These are phyloP conservation scores for Patiria pectinifera DNA, from an alignment of 53 echinoderm and acorn worm genomes.

Conservation along the genomic window DNA sequence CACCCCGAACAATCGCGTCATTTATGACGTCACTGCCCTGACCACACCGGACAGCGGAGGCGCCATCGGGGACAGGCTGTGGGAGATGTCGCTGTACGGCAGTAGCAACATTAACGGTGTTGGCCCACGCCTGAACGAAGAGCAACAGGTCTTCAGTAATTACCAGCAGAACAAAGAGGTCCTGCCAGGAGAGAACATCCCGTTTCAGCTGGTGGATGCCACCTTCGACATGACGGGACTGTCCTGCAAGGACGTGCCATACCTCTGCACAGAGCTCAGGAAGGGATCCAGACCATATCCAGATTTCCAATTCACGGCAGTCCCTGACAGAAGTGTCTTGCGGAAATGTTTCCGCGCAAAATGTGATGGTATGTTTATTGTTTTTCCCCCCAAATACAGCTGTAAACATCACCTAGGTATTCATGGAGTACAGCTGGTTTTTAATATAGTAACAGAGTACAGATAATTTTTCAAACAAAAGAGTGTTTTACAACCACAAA, in stretches of 20 bases:
- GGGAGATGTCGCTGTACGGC: conserved; percentile 83
- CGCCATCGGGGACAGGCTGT: conserved; percentile 74
- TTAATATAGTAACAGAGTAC: too few species aligned
- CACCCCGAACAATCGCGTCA: conserved; percentile 68
- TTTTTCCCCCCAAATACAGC: too few species aligned
- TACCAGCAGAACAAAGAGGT: conserved; percentile 82
- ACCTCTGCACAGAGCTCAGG: conserved; percentile 75
- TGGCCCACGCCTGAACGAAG: conserved; percentile 74
- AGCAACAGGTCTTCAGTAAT: conserved; percentile 55
- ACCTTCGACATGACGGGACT: conserved; percentile 88
- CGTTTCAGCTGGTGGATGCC: conserved; percentile 81
- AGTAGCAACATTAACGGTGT: conserved; percentile 75
- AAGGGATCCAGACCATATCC: conserved; percentile 76
- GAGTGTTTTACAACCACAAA: too few species aligned
- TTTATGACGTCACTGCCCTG: conserved; percentile 76
- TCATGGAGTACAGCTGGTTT: too few species aligned
- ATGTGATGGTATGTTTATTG: conserved; percentile 50
- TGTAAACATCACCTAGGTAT: too few species aligned
- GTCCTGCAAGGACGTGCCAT: conserved; percentile 76
- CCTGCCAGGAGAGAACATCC: conserved; percentile 69
- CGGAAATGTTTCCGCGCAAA: conserved; percentile 63
- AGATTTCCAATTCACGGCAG: conserved; percentile 67
- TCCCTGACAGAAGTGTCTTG: conserved; percentile 49
- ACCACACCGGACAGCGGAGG: conserved; percentile 79
- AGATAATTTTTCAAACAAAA: too few species aligned